phyloP scores from a whole-genome alignment of 30 jellyfish, hydroid and myxozoan species.

The Chrysaora quinquecirrha region DNA sequence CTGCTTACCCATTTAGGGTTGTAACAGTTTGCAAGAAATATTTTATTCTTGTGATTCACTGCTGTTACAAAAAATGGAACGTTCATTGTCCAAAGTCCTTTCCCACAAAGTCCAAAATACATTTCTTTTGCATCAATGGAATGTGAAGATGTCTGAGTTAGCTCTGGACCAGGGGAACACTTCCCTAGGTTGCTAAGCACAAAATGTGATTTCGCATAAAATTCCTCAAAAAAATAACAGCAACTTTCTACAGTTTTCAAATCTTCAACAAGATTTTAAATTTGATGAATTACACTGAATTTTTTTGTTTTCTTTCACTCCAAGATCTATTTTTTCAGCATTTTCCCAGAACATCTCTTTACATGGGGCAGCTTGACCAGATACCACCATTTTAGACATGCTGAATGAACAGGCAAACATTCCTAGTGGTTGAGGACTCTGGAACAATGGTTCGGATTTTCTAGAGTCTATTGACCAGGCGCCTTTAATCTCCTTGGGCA shows the following conservation, averaged over 20 bases:
- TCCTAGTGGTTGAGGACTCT: constrained; percentile 57
- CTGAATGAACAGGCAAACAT: constrained; percentile 19
- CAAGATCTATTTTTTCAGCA: constrained; percentile 8
- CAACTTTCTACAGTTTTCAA: neutral
- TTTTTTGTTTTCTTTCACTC: constrained; percentile 1
- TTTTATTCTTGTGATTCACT: constrained; percentile 42
- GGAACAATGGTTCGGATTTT: constrained; percentile 3
- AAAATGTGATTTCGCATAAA: constrained; percentile 12
- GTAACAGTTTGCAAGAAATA: constrained; percentile 21
- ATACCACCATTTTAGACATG: constrained; percentile 31
- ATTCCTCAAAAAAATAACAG: neutral
- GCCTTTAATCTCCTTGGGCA: constrained; percentile 23
- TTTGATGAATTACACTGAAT: constrained; percentile 10
- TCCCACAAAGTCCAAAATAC: constrained; percentile 54
- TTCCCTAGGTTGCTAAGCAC: constrained; percentile 54
- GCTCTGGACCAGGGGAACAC: constrained; percentile 55
- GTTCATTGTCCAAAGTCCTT: neutral
- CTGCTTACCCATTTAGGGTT: constrained; percentile 11
- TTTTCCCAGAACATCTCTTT: constrained; percentile 31
- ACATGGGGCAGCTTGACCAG: neutral
- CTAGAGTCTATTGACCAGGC: constrained; percentile 56
- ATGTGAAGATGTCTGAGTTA: constrained; percentile 22
- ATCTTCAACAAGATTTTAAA: constrained; percentile 4
- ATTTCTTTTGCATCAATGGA: constrained; percentile 50
- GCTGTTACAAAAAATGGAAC: constrained; percentile 40